Evolutionary conservation across 2,888 invertebrate species (phyloP).

Genomic region (Saturnia japonica): DNA sequence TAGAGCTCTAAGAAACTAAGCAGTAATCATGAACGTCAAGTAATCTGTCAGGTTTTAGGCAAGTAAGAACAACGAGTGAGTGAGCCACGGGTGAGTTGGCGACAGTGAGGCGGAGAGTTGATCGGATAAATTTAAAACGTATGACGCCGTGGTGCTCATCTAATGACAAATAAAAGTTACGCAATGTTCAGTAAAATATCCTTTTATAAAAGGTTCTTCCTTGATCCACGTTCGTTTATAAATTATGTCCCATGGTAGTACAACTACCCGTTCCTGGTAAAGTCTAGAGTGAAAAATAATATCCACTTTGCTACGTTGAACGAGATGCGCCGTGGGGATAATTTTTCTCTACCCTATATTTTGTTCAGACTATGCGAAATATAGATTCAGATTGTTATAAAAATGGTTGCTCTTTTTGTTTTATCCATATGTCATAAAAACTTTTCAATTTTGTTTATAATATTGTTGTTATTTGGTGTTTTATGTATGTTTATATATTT

Average conservation of each 20-base stretch:
- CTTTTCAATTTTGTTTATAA: neutral
- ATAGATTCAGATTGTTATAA: neutral
- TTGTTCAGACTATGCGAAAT: neutral
- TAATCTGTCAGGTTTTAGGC: too few relatives aligned
- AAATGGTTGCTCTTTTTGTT: neutral
- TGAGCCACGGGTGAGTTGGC: too few relatives aligned
- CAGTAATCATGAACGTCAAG: too few relatives aligned
- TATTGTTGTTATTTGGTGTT: neutral
- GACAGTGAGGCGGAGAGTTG: too few relatives aligned
- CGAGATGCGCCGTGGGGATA: neutral
- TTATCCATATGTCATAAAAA: neutral
- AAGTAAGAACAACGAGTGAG: too few relatives aligned
- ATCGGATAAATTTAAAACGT: too few relatives aligned
- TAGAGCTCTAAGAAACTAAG: too few relatives aligned
- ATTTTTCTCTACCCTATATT: neutral
- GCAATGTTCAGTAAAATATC: neutral
- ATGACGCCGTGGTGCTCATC: neutral
- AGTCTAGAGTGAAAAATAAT: conserved; percentile 16
- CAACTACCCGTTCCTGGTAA: conserved; percentile 7
- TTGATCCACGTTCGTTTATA: conserved; percentile 6
- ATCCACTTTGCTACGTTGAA: conserved; percentile 3
- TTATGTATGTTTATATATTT: too few relatives aligned
- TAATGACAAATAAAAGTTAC: neutral
- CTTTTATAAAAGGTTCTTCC: neutral
- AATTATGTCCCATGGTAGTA: neutral